Conservation (phyloP, 2,888 invertebrate species). For the Scaptomyza polygonia region DNA sequence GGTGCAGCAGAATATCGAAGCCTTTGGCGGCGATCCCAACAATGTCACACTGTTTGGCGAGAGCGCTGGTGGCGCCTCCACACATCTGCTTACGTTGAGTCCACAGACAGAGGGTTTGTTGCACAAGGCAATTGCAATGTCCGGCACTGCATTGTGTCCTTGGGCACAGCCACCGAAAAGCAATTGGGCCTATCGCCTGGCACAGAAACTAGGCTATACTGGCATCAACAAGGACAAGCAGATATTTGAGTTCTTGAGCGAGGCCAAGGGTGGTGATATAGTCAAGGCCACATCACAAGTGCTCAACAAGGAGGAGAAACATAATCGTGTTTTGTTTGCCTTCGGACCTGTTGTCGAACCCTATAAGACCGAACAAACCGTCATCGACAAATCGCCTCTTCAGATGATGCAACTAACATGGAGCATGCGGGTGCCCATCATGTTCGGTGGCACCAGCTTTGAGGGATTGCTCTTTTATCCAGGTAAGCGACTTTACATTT, state of each 20-base stretch:
- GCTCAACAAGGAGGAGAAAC: constrained; percentile 79
- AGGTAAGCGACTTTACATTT: constrained; percentile 60
- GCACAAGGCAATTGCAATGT: constrained; percentile 82
- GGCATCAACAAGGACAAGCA: constrained; percentile 79
- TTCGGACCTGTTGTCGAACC: constrained; percentile 83
- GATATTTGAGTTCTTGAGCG: constrained; percentile 78
- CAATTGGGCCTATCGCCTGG: constrained; percentile 77
- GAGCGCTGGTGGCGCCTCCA: constrained; percentile 85
- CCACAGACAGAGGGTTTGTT: constrained; percentile 84
- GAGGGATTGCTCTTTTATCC: constrained; percentile 83
- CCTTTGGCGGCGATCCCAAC: constrained; percentile 85
- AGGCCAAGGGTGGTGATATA: constrained; percentile 71
- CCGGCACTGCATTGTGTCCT: constrained; percentile 78
- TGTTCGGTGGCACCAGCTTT: constrained; percentile 82
- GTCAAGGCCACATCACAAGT: constrained; percentile 71
- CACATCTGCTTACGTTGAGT: constrained; percentile 85
- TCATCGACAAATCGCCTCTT: constrained; percentile 70
- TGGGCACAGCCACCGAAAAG: constrained; percentile 77
- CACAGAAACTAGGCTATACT: constrained; percentile 77
- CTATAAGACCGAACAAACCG: constrained; percentile 78
- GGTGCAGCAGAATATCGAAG: constrained; percentile 85
- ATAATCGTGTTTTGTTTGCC: constrained; percentile 73
- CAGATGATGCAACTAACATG: constrained; percentile 76
- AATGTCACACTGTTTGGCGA: constrained; percentile 86
- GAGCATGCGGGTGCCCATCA: constrained; percentile 81